Evolutionary conservation across 1,140 invertebrate genomes (phyloP), one percentile per base, ranked within the genome.

Genomic region (Plectrocnemia conspersa): DNA sequence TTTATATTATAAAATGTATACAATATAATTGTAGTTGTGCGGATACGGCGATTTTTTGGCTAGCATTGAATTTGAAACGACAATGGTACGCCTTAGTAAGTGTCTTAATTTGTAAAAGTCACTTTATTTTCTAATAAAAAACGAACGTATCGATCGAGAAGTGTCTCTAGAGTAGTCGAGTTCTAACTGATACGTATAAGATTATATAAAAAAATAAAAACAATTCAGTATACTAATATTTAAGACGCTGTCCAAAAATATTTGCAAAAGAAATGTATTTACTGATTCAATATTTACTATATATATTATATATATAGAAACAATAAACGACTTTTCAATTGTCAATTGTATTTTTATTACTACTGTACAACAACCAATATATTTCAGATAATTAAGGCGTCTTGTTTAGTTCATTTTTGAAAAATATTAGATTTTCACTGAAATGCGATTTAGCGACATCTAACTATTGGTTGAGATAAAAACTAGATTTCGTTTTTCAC

Each of bases 221-320:
- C 50, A 54, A 56, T 60, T 48, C 54, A 60, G 58, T 60, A 60
- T 60, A 60, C 58, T 56, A 60, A 45, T 56, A 60, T 21, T 52
- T 52, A 52, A 56, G 50, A 56, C 45, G 49, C 58, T 52, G 58
- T 60, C 58, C 58, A 60, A 60, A 52, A 60, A 53, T 56, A 49
- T 60, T 60, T 60, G 58, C 58, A 60, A 49, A 60, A 48, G 50
- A 56, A 55, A 56, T 60, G 58, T 60, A 60, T 60, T 56, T 59
- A 60, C 45, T 49, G 54, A 56, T 56, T 56, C 58, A 60, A 60
- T 56, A 49, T 60, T 60, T 55, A 55, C 48, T 23, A 55, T 50
- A 50, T 50, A 50, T 50, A 50, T 50, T 50, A 50, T 50, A 50
- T 45, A 45, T 50, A 50, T 50, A 50, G 47, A 50, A 50, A n/a